Conservation (phyloP, 2,797 vertebrate species). For the Coendou prehensilis region DNA sequence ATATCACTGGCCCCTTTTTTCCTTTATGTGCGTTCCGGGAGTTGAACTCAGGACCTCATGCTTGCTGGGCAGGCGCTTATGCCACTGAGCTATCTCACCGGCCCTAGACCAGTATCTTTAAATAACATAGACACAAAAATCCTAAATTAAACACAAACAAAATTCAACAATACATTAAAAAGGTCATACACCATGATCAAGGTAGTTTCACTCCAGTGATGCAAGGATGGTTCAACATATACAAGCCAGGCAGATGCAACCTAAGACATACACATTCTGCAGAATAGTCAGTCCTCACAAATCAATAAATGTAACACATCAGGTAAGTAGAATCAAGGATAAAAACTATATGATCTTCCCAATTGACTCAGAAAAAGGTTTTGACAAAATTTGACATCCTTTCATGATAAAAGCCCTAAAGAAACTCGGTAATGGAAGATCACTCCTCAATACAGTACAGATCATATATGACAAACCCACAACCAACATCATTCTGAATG, state of each 20-base stretch:
- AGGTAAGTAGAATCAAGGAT: not conserved
- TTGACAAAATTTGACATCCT: not conserved
- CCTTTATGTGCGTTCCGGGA: too few species aligned
- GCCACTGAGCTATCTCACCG: too few species aligned
- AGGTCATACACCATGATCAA: not conserved
- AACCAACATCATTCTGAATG: not conserved
- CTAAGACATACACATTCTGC: not conserved
- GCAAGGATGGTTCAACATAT: not conserved
- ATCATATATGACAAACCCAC: not conserved
- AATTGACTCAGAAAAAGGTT: not conserved
- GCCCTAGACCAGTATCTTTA: too few species aligned
- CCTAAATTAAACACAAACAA: not conserved
- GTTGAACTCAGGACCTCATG: too few species aligned
- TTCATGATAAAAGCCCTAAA: not conserved
- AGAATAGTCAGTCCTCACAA: not conserved
- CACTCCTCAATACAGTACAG: not conserved
- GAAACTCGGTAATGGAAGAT: not conserved
- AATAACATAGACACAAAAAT: not conserved
- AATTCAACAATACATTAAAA: not conserved
- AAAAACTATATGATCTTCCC: not conserved
- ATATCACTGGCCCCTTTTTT: too few species aligned
- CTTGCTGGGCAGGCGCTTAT: too few species aligned
- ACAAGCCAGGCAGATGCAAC: not conserved
- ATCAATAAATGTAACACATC: not conserved
- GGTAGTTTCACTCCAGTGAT: not conserved